Percentiles rank a stretch among this genome's conserved stretches.
phyloP scores from a whole-genome alignment of 2,888 invertebrate species.

The Taenaris catops region DNA sequence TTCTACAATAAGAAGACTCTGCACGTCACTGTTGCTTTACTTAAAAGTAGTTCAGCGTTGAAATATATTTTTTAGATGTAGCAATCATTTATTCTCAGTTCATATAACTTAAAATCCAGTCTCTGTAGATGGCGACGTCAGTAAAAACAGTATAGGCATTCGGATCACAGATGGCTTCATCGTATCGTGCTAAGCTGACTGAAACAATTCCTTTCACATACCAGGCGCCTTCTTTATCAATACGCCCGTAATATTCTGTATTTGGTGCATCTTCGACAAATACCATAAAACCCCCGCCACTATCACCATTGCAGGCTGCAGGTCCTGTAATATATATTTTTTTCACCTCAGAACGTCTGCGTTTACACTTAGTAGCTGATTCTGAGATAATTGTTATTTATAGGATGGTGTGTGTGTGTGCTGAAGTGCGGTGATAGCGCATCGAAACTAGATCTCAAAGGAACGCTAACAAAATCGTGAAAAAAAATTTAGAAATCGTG shows the following conservation, averaged over 20 bases:
- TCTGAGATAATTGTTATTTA: too few species aligned
- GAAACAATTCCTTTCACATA: constrained; percentile 17
- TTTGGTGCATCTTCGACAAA: constrained; percentile 39
- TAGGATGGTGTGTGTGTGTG: too few species aligned
- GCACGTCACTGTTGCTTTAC: too few species aligned
- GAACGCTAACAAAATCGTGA: too few species aligned
- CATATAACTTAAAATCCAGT: constrained; percentile 35
- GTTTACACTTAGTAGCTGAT: too few species aligned
- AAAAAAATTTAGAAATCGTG: too few species aligned
- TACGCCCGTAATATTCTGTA: constrained; percentile 36
- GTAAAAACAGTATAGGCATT: constrained; percentile 30
- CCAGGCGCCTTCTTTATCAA: constrained; percentile 38
- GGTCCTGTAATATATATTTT: constrained; percentile 44
- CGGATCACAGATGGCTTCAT: constrained; percentile 13
- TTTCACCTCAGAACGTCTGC: too few species aligned
- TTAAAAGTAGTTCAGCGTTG: too few species aligned
- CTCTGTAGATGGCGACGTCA: constrained; percentile 29
- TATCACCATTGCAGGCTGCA: constrained; percentile 71
- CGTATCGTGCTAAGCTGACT: constrained; percentile 7
- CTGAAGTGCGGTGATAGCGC: too few species aligned
- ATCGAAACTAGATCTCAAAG: too few species aligned
- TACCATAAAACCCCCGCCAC: constrained; percentile 65
- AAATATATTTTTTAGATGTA: constrained; percentile 1
- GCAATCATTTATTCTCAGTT: constrained; percentile 2
- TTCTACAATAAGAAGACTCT: too few species aligned